Evolutionary conservation across 92 coral and sea anemone genomes (phyloP).

Genomic region (Actinernus sp.): DNA sequence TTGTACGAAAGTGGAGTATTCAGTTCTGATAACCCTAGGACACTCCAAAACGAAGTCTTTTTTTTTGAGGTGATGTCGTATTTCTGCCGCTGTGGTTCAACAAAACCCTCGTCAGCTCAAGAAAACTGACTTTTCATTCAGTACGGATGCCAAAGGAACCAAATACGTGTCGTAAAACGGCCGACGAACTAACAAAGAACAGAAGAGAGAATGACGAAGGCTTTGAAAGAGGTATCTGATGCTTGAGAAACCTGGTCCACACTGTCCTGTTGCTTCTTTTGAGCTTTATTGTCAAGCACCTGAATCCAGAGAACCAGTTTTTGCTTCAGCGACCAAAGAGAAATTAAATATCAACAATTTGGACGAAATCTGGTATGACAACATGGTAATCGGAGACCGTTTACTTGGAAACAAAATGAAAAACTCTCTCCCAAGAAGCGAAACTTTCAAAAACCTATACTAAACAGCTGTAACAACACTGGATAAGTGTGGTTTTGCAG

Average conservation of each 20-base stretch:
- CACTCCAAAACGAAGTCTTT: constrained; percentile 69
- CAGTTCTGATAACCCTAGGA: constrained; percentile 33
- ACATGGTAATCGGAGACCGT: too few species aligned
- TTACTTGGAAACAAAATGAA: too few species aligned
- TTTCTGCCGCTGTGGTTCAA: constrained; percentile 66
- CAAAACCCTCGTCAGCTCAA: constrained; percentile 49
- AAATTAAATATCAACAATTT: too few species aligned
- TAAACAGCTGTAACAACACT: too few species aligned
- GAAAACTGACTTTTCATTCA: too few species aligned
- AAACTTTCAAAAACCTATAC: too few species aligned
- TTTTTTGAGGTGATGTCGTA: constrained; percentile 62
- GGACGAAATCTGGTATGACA: too few species aligned
- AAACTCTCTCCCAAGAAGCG: too few species aligned
- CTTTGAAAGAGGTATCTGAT: too few species aligned
- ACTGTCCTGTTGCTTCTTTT: constrained; percentile 3
- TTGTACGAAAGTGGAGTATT: constrained; percentile 51
- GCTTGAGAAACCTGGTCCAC: background rate
- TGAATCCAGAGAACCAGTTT: background rate
- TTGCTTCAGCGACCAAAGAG: background rate
- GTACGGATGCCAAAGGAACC: too few species aligned
- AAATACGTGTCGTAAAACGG: background rate
- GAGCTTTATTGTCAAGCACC: constrained; percentile 1
- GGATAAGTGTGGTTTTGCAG: too few species aligned
- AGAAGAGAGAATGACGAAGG: too few species aligned
- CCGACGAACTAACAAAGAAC: background rate